Evolutionary conservation across 2,888 invertebrate species (phyloP), one percentile per base, ranked within the genome.

Genomic region (Apamea monoglypha): DNA sequence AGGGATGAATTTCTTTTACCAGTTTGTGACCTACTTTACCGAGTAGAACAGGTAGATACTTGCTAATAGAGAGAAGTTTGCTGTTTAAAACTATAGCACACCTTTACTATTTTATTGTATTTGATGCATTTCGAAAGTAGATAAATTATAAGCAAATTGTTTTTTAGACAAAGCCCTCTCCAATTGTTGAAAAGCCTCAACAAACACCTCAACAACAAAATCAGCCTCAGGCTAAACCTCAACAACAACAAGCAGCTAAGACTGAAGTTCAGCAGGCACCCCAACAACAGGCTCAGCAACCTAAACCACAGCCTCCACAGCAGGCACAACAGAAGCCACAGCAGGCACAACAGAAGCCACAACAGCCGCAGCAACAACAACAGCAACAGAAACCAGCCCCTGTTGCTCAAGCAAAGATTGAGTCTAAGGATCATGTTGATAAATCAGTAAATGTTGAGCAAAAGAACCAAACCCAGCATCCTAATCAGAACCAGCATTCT

Each of bases 351-450:
- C 85, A 90, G 76, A 91, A 89, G 61, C 90, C 82, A 10, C 50
- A 50, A 21, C 88, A 87, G 36, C 87, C 83, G 36, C 89, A 87
- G 59, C 92, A 86, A 71, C 89, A 87, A 63, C 92, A 86, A 68
- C 90, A 82, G 74, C 91, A 88, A 47, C 91, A 77, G 0, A 93
- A 93, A 72, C 89, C 92, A 44, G 80, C 76, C 1, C 91, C 91
- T 74, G 93, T 86, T 88, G 84, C 81, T 36, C 91, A 90, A 67
- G 63, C 88, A 0, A 94, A 94, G 79, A 85, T 81, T 53, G 92
- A 92, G 14, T 88, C 94, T 2, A 91, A 92, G 76, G 96, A 96
- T 77, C 93, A 92, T 81, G 94, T 95, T 82, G 96, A 96, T 85
- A 95, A 95, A 78, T 90, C 92, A 81, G 82, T 88, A 32, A 89